Conservation (phyloP, 2,888 invertebrate species). For the Mesorhabditis belari region DNA sequence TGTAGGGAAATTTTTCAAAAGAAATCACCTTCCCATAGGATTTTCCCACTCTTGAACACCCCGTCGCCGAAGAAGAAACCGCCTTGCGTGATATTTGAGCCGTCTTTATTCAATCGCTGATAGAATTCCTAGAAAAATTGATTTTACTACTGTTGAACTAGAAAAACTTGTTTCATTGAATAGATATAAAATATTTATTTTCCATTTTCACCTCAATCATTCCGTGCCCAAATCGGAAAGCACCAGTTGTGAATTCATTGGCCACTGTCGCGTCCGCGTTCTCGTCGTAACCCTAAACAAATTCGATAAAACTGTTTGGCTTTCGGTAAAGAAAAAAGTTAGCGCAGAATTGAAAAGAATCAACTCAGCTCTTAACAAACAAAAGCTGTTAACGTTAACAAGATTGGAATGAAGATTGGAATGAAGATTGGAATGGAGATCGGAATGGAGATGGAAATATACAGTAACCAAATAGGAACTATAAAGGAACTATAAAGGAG, state of each 20-base stretch:
- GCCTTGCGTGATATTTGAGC: constrained; percentile 76
- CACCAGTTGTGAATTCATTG: constrained; percentile 94
- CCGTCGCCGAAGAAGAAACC: constrained; percentile 82
- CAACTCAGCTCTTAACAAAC: too few species aligned
- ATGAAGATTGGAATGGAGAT: too few species aligned
- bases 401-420: too few species aligned
- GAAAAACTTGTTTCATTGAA: not conserved
- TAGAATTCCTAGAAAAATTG: constrained; percentile 59
- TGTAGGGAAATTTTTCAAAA: constrained; percentile 58
- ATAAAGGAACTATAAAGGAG: too few species aligned
- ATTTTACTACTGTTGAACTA: not conserved
- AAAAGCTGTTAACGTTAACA: too few species aligned
- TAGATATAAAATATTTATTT: not conserved
- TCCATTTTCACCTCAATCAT: constrained; percentile 71
- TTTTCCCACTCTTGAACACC: constrained; percentile 89
- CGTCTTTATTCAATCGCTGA: constrained; percentile 73
- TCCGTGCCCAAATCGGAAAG: constrained; percentile 85
- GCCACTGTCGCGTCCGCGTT: constrained; percentile 74
- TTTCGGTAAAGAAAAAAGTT: too few species aligned
- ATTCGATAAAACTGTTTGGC: too few species aligned
- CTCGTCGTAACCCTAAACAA: not conserved
- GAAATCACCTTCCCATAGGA: constrained; percentile 91
- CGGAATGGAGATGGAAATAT: too few species aligned
- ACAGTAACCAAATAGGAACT: too few species aligned
- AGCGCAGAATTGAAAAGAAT: too few species aligned